Evolutionary conservation across 2,888 invertebrate genomes (phyloP).

Genomic region (Mesorhabditis spiculigera): DNA sequence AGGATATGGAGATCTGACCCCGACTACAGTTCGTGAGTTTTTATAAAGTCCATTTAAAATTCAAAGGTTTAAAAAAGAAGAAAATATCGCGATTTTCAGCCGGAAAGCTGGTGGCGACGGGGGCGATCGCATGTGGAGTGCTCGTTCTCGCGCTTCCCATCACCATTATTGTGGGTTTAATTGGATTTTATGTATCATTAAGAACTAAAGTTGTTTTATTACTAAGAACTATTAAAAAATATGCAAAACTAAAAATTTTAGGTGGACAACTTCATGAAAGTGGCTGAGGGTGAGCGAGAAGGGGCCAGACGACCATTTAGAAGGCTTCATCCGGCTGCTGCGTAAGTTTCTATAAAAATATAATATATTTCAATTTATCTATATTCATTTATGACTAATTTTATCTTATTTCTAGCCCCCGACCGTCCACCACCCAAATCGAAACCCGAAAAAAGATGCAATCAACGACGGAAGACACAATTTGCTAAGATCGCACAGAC

Average conservation of each 20-base stretch:
- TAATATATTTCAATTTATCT: no score
- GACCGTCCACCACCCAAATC: no score
- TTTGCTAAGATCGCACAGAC: no score
- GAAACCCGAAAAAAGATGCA: no score
- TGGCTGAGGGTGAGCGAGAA: constrained; percentile 44
- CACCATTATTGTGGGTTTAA: constrained; percentile 42
- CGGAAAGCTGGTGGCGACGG: constrained; percentile 52
- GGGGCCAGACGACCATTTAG: background rate
- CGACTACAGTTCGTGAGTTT: constrained; percentile 45
- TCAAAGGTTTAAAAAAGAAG: background rate
- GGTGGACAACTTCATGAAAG: constrained; percentile 56
- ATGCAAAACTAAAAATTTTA: constrained; percentile 15
- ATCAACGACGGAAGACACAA: no score
- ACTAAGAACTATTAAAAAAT: constrained; percentile 2
- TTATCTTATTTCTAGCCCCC: no score
- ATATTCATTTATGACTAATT: no score
- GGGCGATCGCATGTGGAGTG: constrained; percentile 41
- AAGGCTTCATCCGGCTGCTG: background rate
- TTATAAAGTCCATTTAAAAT: background rate
- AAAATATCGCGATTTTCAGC: constrained; percentile 23
- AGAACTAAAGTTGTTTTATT: background rate
- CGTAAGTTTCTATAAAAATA: no score
- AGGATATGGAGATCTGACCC: constrained; percentile 49
- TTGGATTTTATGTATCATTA: background rate
- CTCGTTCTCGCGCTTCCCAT: constrained; percentile 39